Evolutionary conservation across 2,888 invertebrate species (phyloP), one percentile per base, ranked within the genome.

Genomic region (Tipula helvola): DNA sequence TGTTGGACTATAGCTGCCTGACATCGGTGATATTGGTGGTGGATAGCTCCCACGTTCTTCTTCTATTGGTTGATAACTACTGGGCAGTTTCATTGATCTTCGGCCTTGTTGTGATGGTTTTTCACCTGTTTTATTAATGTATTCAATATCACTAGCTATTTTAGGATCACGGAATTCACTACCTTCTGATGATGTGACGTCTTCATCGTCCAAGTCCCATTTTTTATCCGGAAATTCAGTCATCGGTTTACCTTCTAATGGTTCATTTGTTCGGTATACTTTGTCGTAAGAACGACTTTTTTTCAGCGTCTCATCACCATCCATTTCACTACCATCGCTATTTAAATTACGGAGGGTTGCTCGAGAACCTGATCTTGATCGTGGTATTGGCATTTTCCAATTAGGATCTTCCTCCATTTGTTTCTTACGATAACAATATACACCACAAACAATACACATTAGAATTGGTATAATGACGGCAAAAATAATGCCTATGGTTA

Each of bases 201-300:
- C 94, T 90, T 94, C 95, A 89, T 94, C 94, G 87, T 94, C 95
- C 87, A 96, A 91, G 90, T 96, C 96, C 95, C 95, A 96, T 87
- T 94, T 94, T 91, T 96, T 96, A 88, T 95, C 95, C 88, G 96
- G 96, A 92, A 97, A 97, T 87, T 96, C 96, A 89, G 95, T 93
- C 88, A 95, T 93, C 71, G 97, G 96, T 89, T 94, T 94, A 87
- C 93, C 93, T 87, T 92, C 91, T 88, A 97, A 91, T 86, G 97
- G 97, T 92, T 97, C 97, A 90, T 96, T 93, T 10, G 97, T 97
- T 88, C 95, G 93, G 91, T 97, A 97, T 86, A 95, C 94, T 91
- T 94, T 95, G 90, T 97, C 97, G 90, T 97, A 97, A 88, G 93
- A 94, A 88, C 95, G 93, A 89, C 94, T 93, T 90, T 95, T 95